Conservation (phyloP, 2,797 vertebrate species). For the Microctenopoma stevenorrisi region DNA sequence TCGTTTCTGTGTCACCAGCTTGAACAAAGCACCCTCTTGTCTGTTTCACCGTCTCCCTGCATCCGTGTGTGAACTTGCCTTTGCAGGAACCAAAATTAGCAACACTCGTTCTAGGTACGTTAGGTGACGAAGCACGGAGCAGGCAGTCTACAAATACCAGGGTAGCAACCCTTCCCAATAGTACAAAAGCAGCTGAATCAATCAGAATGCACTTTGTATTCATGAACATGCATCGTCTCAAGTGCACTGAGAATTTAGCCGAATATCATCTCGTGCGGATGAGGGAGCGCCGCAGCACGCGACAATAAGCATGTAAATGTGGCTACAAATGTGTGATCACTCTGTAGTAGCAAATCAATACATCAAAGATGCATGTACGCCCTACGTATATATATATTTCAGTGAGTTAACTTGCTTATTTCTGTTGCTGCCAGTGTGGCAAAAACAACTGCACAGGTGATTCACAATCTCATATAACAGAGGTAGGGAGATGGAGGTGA, state of each 20-base stretch:
- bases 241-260: conserved; percentile 15
- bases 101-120: conserved; percentile 18
- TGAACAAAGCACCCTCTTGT: conserved; percentile 63
- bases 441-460: conserved; percentile 49
- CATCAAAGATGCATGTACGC: conserved; percentile 56
- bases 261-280: conserved; percentile 15
- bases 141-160: conserved; percentile 13
- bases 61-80: conserved; percentile 23
- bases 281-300: neutral
- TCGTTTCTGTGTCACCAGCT: conserved; percentile 63
- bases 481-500: conserved; percentile 1
- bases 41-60: conserved; percentile 40
- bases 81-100: conserved; percentile 60
- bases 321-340: conserved; percentile 56
- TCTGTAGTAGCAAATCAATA: conserved; percentile 15
- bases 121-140: conserved; percentile 16
- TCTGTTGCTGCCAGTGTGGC: conserved; percentile 13
- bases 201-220: conserved; percentile 43
- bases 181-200: conserved; percentile 15
- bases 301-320: conserved; percentile 33
- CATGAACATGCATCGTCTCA: conserved; percentile 33
- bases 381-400: conserved; percentile 66
- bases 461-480: conserved; percentile 45
- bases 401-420: conserved; percentile 47
- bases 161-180: neutral